Evolutionary conservation across 2,888 invertebrate genomes (phyloP), one percentile per base, ranked within the genome.

Genomic region (Himalopsyche anomala): DNA sequence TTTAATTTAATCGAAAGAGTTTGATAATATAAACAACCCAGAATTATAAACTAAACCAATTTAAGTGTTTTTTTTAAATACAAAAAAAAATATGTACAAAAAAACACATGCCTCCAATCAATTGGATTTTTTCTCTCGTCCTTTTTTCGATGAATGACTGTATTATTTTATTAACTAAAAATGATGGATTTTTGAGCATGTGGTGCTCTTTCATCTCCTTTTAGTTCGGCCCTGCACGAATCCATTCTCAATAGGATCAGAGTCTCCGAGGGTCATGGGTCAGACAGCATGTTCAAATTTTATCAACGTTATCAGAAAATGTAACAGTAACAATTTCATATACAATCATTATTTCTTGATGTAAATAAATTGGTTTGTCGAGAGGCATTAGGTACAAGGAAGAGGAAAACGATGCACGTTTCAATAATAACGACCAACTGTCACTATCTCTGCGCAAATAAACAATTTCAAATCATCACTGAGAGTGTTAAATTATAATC

Each of bases 181-280:
- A 28, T n/a, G n/a, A n/a, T n/a, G n/a, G n/a, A n/a, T n/a, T n/a
- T n/a, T n/a, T n/a, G n/a, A n/a, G n/a, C n/a, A n/a, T 28, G 51
- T 51, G 12, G 2, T 51, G 12, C 15, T 15, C 12, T 15, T 51
- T 4, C 3, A 15, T 51, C 0, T 51, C 12, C 4, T 51, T 8
- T 9, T 15, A 40, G n/a, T 45, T n/a, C 19, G 69, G 69, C 55
- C 12, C 51, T 40, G 28, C n/a, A 17, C 38, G 80, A 54, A 83
- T 81, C 81, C 40, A 56, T 36, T 83, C 38, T 45, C 85, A 85
- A 87, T 74, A 55, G 79, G 82, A 84, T 69, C 83, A 81, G 81
- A 83, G 85, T 87, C 84, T 87, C 62, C 40, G 56, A 62, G 83
- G 87, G 82, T 87, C 87, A 87, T 74, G 81, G 87, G 86, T 84